Percentiles rank a stretch among this genome's conserved stretches.
Evolutionary conservation across 2,888 invertebrate species (phyloP).

Genomic region (Aethes cnicana): DNA sequence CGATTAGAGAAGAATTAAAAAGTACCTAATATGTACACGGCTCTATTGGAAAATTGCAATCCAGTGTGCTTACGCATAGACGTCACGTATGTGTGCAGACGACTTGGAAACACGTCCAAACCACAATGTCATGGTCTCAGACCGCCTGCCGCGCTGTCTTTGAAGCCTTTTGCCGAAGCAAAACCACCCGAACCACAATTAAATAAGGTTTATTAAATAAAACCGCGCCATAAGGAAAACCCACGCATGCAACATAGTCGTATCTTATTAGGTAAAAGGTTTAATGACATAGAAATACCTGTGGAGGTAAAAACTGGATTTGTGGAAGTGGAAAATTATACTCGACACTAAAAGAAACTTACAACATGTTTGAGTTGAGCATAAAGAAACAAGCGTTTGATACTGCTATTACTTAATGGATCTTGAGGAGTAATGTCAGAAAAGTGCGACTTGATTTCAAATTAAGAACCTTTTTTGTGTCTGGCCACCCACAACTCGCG

Average conservation of each 20-base stretch:
- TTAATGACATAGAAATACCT: slow-evolving; percentile 1
- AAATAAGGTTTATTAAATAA: neutral
- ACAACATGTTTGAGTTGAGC: too few relatives aligned
- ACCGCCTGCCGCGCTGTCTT: slow-evolving; percentile 1
- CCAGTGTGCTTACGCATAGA: neutral
- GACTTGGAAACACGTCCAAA: slow-evolving; percentile 4
- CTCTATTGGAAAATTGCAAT: neutral
- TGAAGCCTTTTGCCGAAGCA: neutral
- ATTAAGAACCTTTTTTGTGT: neutral
- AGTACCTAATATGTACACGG: neutral
- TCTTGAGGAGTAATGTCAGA: too few relatives aligned
- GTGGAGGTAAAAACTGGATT: neutral
- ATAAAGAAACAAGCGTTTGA: too few relatives aligned
- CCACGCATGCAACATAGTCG: neutral
- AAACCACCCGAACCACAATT: neutral
- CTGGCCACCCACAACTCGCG: neutral
- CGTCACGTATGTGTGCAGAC: neutral
- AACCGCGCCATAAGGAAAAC: neutral
- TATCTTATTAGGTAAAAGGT: slow-evolving; percentile 5
- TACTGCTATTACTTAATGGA: neutral
- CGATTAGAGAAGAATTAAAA: neutral
- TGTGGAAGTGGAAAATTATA: neutral
- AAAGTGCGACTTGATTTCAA: too few relatives aligned
- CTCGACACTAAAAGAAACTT: neutral
- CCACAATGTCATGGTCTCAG: slow-evolving; percentile 5